Conservation (phyloP, 2,888 invertebrate species). For the Flexamia atlantica region DNA sequence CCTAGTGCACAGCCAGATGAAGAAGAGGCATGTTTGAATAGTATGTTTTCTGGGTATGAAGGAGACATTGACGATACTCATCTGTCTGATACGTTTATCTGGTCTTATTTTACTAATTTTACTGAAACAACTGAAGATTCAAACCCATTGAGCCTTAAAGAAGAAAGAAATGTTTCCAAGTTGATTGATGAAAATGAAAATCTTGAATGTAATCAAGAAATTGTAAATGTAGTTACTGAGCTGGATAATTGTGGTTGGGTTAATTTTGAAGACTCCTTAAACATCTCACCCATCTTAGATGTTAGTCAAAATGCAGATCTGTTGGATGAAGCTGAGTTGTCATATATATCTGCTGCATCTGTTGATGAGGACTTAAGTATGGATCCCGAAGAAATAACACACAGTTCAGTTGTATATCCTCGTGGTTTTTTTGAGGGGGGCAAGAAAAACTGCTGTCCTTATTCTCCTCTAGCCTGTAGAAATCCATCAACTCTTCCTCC, state of each 20-base stretch:
- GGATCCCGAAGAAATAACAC: not conserved
- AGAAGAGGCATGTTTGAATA: not conserved
- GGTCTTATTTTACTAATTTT: not conserved
- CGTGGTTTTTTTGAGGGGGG: not conserved
- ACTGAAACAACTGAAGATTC: not conserved
- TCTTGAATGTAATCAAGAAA: not conserved
- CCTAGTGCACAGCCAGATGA: not conserved
- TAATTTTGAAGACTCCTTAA: not conserved
- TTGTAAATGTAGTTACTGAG: not conserved
- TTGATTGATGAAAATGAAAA: not conserved
- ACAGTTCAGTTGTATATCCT: not conserved
- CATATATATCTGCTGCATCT: conserved; percentile 43
- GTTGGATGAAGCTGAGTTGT: not conserved
- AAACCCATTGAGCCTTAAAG: not conserved
- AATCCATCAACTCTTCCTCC: conserved; percentile 16
- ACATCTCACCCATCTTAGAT: not conserved
- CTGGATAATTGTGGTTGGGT: conserved; percentile 12
- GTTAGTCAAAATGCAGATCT: not conserved
- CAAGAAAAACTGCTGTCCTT: conserved; percentile 23
- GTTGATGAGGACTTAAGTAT: conserved; percentile 45
- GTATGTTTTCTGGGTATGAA: conserved; percentile 7
- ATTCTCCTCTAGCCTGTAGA: conserved; percentile 9
- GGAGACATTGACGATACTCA: conserved; percentile 22
- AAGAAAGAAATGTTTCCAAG: not conserved
- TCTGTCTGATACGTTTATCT: not conserved